Evolutionary conservation across 2,113 vertebrate species (phyloP).

Genomic region (Tyto alba): DNA sequence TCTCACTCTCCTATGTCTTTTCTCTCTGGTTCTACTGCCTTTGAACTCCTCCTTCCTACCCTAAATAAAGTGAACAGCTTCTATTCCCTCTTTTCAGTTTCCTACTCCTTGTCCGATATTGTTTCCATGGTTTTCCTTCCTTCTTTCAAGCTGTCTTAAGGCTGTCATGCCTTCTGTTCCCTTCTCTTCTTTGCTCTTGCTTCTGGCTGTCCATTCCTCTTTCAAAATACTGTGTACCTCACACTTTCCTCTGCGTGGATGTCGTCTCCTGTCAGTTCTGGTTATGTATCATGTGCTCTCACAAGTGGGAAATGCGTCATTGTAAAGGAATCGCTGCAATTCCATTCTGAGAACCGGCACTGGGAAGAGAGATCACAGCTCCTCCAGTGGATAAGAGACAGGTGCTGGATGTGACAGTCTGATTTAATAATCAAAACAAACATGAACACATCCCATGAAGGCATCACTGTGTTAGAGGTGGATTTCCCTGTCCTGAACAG

Average conservation of each 20-base stretch:
- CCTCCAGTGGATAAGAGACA: background rate
- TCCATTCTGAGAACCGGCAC: background rate
- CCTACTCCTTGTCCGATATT: background rate
- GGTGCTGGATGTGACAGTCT: background rate
- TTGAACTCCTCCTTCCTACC: background rate
- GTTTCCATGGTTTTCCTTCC: background rate
- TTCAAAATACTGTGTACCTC: background rate
- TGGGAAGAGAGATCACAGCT: background rate
- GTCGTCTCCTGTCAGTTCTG: background rate
- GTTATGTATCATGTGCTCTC: background rate
- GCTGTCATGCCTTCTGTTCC: background rate
- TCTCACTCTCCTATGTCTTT: background rate
- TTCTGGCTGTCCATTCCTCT: background rate
- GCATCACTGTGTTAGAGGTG: background rate
- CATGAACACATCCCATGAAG: background rate
- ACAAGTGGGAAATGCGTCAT: background rate
- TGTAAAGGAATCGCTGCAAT: background rate
- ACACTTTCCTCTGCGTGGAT: background rate
- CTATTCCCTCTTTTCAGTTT: background rate
- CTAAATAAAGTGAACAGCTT: background rate
- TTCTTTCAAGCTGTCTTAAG: background rate
- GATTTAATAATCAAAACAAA: background rate
- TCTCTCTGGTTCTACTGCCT: background rate
- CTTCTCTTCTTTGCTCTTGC: background rate
- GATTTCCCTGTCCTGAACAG: background rate